A percentile compares a stretch with the other conserved stretches of the same genome.
phyloP scores from a whole-genome alignment of 2,888 invertebrate species.

The Eugnorisma glareosa region DNA sequence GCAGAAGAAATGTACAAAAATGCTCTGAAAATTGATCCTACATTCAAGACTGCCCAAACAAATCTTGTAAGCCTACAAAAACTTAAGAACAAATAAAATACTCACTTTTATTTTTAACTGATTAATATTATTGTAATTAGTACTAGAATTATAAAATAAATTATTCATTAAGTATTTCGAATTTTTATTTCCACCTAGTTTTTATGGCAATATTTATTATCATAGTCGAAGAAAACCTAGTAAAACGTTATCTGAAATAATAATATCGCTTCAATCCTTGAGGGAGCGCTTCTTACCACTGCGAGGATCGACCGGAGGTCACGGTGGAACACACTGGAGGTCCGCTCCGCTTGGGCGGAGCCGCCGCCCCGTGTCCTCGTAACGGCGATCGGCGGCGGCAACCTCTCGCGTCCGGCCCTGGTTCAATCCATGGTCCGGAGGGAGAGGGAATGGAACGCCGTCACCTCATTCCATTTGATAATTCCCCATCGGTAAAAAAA shows the following conservation, averaged over 20 bases:
- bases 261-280: background rate
- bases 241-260: background rate
- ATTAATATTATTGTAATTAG: conserved; percentile 13
- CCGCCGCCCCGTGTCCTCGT: too few species aligned
- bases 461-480: too few species aligned
- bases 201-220: background rate
- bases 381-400: too few species aligned
- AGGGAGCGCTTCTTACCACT: too few species aligned
- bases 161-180: conserved; percentile 9
- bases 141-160: conserved; percentile 19
- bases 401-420: too few species aligned
- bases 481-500: too few species aligned
- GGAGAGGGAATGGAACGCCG: too few species aligned
- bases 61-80: conserved; percentile 90
- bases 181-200: conserved; percentile 4
- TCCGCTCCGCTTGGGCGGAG: too few species aligned
- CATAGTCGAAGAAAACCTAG: background rate
- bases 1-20: conserved; percentile 94
- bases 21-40: conserved; percentile 94
- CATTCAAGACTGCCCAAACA: conserved; percentile 92
- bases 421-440: too few species aligned
- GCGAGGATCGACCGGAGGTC: too few species aligned
- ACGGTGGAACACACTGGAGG: too few species aligned
- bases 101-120: background rate
- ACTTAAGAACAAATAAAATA: conserved; percentile 54